phyloP scores from a whole-genome alignment of 92 coral and sea anemone species.

The Phymanthus crucifer region DNA sequence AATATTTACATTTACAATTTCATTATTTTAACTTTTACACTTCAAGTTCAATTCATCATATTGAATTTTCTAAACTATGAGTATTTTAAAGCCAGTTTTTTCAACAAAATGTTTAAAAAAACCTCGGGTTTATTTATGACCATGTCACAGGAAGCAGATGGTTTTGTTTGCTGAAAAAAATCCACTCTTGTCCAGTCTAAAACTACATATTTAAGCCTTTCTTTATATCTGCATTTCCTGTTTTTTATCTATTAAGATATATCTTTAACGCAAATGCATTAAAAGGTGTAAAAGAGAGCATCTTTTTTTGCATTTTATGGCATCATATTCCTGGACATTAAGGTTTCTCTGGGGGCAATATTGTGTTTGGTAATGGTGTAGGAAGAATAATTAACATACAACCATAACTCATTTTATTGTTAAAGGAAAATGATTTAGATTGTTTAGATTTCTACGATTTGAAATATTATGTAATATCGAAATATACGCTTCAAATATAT shows the following conservation, averaged over 20 bases:
- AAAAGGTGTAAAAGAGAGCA: neutral
- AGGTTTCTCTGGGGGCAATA: neutral
- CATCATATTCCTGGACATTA: conserved; percentile 10
- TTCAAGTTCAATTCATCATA: neutral
- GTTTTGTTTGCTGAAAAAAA: neutral
- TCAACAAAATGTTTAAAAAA: neutral
- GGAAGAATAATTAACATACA: neutral
- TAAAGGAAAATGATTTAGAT: neutral
- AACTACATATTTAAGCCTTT: neutral
- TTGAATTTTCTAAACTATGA: neutral
- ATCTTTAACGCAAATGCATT: neutral
- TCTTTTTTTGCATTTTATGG: neutral
- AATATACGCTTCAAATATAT: neutral
- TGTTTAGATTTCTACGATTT: neutral
- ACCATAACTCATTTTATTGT: neutral
- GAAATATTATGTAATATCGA: neutral
- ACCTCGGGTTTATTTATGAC: neutral
- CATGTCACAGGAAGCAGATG: neutral
- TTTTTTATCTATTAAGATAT: neutral
- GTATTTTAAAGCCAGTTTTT: neutral
- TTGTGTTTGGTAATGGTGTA: conserved; percentile 2
- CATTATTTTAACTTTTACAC: neutral
- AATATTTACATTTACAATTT: neutral
- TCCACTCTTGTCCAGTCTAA: neutral
- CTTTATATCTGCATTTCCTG: neutral